These are phyloP conservation scores for Sapayoa aenigma DNA, from an alignment of 2,113 vertebrate species.

Conservation along the genomic window DNA sequence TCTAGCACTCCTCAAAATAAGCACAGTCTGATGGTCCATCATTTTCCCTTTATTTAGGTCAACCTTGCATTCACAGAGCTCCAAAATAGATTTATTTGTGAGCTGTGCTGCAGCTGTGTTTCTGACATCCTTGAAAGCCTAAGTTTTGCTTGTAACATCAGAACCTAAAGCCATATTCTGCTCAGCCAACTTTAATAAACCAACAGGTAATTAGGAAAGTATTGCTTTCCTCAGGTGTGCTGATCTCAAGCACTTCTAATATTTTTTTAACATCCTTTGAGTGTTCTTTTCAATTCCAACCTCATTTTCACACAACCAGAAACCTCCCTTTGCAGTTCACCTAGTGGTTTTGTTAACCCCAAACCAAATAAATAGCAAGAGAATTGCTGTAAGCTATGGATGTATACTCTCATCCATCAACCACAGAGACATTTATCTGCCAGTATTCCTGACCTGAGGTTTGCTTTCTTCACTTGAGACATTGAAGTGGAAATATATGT, in stretches of 20 bases:
- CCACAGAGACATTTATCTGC: not conserved
- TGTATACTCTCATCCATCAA: not conserved
- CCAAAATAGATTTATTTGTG: not conserved
- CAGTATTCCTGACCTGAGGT: not conserved
- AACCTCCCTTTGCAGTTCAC: not conserved
- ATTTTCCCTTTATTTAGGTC: not conserved
- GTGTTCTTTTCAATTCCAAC: not conserved
- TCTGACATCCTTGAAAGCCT: not conserved
- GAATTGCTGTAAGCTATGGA: not conserved
- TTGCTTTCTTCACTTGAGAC: not conserved
- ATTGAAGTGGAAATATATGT: not conserved
- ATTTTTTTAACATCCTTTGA: not conserved
- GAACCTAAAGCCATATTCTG: not conserved
- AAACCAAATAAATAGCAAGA: constrained; percentile 2
- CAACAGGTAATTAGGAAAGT: not conserved
- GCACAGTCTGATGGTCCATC: not conserved
- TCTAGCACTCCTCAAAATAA: not conserved
- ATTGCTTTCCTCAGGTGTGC: not conserved
- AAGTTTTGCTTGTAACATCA: not conserved
- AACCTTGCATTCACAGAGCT: not conserved
- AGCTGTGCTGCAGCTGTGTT: not conserved
- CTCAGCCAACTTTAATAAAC: not conserved
- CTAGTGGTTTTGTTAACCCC: not conserved
- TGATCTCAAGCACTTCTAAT: not conserved
- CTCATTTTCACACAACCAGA: not conserved